Percentiles rank a stretch among this genome's conserved stretches.
These are phyloP conservation scores for Semibalanus balanoides DNA, from an alignment of 1,140 invertebrate species.

Conservation along the genomic window DNA sequence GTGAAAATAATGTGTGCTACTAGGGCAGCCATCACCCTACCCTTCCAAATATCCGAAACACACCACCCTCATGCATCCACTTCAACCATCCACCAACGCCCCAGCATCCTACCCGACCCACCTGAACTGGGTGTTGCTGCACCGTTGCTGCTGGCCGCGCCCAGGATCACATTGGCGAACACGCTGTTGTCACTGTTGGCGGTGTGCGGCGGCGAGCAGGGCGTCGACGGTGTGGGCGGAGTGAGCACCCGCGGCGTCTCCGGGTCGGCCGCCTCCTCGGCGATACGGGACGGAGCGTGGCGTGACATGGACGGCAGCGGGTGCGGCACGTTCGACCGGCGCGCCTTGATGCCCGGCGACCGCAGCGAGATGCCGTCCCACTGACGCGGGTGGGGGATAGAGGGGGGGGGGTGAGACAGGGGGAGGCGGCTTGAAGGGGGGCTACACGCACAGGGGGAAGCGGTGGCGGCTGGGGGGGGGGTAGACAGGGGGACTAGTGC, in stretches of 20 bases:
- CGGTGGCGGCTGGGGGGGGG: too few relatives aligned
- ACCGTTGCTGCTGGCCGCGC: not conserved
- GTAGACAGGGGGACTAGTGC: too few relatives aligned
- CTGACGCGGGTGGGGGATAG: conserved; percentile 44
- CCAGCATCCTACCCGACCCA: conserved; percentile 5
- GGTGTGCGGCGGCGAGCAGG: conserved; percentile 26
- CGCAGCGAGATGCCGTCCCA: conserved; percentile 76
- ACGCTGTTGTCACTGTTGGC: not conserved
- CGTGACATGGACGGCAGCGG: conserved; percentile 27
- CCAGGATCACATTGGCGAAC: not conserved
- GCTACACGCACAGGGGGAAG: too few relatives aligned
- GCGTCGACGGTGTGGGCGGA: conserved; percentile 28
- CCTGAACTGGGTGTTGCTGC: too few relatives aligned
- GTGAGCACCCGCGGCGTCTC: conserved; percentile 20
- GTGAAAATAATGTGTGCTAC: too few relatives aligned
- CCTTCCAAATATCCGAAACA: too few relatives aligned
- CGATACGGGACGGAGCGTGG: conserved; percentile 20
- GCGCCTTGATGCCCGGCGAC: conserved; percentile 75
- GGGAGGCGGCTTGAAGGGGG: too few relatives aligned
- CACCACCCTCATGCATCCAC: too few relatives aligned
- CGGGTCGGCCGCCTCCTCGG: conserved; percentile 27
- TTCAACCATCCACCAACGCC: conserved; percentile 10
- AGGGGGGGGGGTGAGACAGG: not conserved
- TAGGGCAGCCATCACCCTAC: too few relatives aligned
- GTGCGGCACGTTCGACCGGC: conserved; percentile 32